Conservation (phyloP, 2,888 invertebrate genomes). For the Tuberolachnus salignus region DNA sequence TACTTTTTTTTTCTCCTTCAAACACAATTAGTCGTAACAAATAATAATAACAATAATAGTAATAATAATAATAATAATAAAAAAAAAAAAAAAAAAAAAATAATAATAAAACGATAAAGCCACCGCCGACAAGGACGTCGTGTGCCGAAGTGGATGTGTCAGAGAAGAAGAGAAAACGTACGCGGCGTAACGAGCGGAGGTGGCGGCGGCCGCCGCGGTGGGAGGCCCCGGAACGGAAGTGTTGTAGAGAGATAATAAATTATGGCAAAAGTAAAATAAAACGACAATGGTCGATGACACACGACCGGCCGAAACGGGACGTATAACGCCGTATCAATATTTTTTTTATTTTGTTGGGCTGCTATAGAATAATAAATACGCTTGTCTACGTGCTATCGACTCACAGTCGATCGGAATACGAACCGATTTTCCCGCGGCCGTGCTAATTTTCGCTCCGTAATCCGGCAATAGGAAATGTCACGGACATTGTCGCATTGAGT, state of each 20-base stretch:
- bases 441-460: too few species aligned
- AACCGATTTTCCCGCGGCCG: too few species aligned
- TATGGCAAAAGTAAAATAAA: constrained; percentile 28
- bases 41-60: too few species aligned
- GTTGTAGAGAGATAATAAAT: constrained; percentile 51
- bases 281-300: constrained; percentile 38
- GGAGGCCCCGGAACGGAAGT: constrained; percentile 36
- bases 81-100: neutral
- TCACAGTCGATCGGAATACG: too few species aligned
- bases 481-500: too few species aligned
- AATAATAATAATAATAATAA: constrained; percentile 2
- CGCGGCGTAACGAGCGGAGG: neutral
- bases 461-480: too few species aligned
- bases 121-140: constrained; percentile 39
- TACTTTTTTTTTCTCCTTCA: neutral
- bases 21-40: neutral
- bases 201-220: neutral
- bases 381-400: neutral
- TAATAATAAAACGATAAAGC: constrained; percentile 14
- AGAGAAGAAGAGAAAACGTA: neutral
- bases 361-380: too few species aligned
- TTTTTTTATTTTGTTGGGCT: neutral
- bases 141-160: neutral
- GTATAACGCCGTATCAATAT: neutral
- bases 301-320: constrained; percentile 5